These are phyloP conservation scores for Palythoa grandiflora DNA, from an alignment of 92 coral and sea anemone genomes.

Conservation along the genomic window DNA sequence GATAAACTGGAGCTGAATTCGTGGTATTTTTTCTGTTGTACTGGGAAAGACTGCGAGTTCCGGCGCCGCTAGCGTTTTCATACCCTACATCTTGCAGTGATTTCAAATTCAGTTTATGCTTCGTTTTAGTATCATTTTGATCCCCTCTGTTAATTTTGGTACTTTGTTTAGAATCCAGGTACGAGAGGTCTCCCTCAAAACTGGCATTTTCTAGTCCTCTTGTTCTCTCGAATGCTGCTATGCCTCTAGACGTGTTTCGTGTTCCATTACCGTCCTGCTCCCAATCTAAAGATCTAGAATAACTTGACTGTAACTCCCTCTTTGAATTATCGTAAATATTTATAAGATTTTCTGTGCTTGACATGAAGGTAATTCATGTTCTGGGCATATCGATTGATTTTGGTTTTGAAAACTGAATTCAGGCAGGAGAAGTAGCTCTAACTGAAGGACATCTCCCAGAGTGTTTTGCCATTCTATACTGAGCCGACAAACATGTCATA, in stretches of 20 bases:
- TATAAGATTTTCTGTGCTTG: slow-evolving; percentile 62
- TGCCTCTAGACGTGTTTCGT: not conserved
- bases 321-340: slow-evolving; percentile 18
- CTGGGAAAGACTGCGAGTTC: not conserved
- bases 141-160: not conserved
- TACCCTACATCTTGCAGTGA: not conserved
- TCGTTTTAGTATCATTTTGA: not conserved
- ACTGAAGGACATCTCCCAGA: not conserved
- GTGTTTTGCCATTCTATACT: not conserved
- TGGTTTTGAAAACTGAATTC: not conserved
- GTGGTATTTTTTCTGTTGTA: slow-evolving; percentile 7
- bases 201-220: slow-evolving; percentile 61
- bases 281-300: slow-evolving; percentile 26
- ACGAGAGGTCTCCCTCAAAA: slow-evolving; percentile 17
- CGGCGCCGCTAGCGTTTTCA: not conserved
- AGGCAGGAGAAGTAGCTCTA: not conserved
- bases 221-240: slow-evolving; percentile 1
- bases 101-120: not conserved
- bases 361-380: slow-evolving; percentile 18
- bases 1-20: slow-evolving; percentile 14
- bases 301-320: slow-evolving; percentile 29
- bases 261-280: not conserved
- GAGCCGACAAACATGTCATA: not conserved
- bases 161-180: not conserved
- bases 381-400: not conserved